Base-by-base conservation (phyloP, 2,113 vertebrate species). In the Centropus bengalensis region DNA sequence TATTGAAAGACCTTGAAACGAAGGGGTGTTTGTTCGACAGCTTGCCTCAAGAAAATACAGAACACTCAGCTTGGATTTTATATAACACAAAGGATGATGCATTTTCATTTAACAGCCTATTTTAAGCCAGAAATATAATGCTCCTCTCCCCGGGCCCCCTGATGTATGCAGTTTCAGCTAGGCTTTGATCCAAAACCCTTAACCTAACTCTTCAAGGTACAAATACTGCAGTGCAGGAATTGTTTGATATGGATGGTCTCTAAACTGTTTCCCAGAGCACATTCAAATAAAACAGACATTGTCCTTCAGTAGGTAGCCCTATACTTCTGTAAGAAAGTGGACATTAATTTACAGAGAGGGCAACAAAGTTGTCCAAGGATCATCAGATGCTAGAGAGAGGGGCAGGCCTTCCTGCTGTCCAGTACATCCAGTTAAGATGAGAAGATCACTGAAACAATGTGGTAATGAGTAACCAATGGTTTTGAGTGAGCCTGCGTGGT, bases 391-490 rank as follows among this genome's bases (percentile, higher is more conserved):
- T 88, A 21, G 85, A 83, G 83, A 79, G 86, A 83, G 10, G 5
- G 77, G 32, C 62, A 92, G 85, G 30, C 36, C 66, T 95, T 88
- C 74, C 77, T 95, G 58, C 55, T 68, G 28, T 40, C 82, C 54
- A 66, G 70, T 26, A 86, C n/a, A 68, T 44, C 51, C 71, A 69
- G 73, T 59, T 23, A 85, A 56, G n/a, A 82, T 52, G 83, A 92
- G 92, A 82, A 78, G 70, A 89, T n/a, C 91, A 84, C 83, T 80
- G 79, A 96, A 96, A 91, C 75, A 79, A 81, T 8, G 28, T 38
- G 86, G 89, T 94, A 97, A 98, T 98, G 96, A 96, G 97, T 98
- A 96, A 98, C 97, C 93, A 78, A 92, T 93, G 97, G 94, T 89
- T 98, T 17, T 85, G 63, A 88, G 85, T 8, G 81, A 95, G 87